Percentiles rank a stretch among this genome's conserved stretches.
phyloP scores from a whole-genome alignment of 2,888 invertebrate species.

The Phortica okadai region DNA sequence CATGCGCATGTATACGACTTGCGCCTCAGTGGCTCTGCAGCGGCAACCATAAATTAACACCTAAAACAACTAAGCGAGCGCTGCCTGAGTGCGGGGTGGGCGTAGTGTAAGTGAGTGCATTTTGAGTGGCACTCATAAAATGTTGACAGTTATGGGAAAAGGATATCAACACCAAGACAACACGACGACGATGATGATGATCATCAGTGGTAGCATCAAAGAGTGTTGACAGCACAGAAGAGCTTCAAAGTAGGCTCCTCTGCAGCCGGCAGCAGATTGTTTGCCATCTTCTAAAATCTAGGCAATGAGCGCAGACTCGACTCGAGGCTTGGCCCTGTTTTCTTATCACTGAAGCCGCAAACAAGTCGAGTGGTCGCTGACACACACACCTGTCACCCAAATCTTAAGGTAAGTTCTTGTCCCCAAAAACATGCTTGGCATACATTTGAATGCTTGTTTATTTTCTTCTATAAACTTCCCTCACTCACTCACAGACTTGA shows the following conservation, averaged over 20 bases:
- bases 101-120: constrained; percentile 33
- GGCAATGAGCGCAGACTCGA: constrained; percentile 15
- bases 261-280: constrained; percentile 39
- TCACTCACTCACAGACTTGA: not conserved
- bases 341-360: not conserved
- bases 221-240: not conserved
- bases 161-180: constrained; percentile 55
- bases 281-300: constrained; percentile 43
- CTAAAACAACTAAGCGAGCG: constrained; percentile 46
- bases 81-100: constrained; percentile 15
- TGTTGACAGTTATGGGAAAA: constrained; percentile 66
- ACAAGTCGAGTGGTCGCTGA: not conserved
- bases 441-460: not conserved
- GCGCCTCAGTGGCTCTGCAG: constrained; percentile 18
- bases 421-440: not conserved
- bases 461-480: too few relatives aligned
- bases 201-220: constrained; percentile 13
- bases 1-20: not conserved
- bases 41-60: constrained; percentile 66
- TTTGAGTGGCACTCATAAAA: constrained; percentile 37
- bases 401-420: not conserved
- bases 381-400: not conserved
- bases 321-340: not conserved
- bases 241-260: not conserved
- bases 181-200: constrained; percentile 35